Evolutionary conservation across 2,888 invertebrate species (phyloP), one percentile per base, ranked within the genome.

Genomic region (Atrina japonica): DNA sequence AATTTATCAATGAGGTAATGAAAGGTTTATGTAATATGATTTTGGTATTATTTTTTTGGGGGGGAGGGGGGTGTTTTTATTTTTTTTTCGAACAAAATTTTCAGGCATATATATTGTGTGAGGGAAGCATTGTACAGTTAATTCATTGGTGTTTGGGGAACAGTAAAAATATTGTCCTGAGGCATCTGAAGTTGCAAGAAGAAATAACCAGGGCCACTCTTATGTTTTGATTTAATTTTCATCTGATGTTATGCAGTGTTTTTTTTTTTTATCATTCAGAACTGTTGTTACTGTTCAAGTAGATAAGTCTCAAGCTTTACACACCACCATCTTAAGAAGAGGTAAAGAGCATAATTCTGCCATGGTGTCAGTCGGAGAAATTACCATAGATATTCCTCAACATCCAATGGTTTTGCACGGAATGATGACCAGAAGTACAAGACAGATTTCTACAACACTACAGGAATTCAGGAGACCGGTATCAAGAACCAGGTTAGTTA

Each of bases 401-500:
- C 98, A 99, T 92, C 99, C 99, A 0, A 97, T 98, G 0, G 97
- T 96, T 7, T 92, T 99, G 81, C 99, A 99, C 91, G 98, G 98
- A 60, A 98, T 99, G 95, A 97, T 99, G 94, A 87, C 90, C 0
- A 93, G 98, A 81, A 96, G 97, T 76, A 96, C 97, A 74, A 95
- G 97, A 78, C 96, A 98, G 87, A 92, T 98, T 50, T 97, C 97
- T 7, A 95, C 95, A 16, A 98, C 98, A 0, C 91, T 98, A 64
- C 97, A 97, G 92, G 95, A 92, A 79, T 90, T 92, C 69, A 83
- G 90, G 53, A 80, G 88, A 71, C 83, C 88, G 2, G 81, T 85
- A 0, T 75, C 84, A 21, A 82, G 86, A 56, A 71, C 56, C 35
- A 56, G 56, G 56, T 56, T 11, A 56, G 16, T n/a, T 3, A 18